A percentile compares a stretch with the other conserved stretches of the same genome.
Conservation (phyloP, 2,888 invertebrate species). For the Automeris io region DNA sequence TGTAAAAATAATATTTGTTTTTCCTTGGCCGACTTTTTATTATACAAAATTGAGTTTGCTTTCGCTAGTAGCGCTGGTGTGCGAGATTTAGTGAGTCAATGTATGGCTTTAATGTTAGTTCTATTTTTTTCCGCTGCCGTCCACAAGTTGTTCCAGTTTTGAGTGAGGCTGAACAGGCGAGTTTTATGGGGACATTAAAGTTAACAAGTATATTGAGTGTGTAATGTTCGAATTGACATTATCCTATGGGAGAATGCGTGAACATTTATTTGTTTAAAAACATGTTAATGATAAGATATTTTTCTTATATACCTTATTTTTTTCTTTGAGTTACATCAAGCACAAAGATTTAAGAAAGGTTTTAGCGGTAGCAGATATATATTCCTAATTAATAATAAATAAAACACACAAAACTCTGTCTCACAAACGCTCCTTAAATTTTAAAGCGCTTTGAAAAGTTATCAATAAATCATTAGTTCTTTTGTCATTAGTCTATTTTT, state of each 20-base stretch:
- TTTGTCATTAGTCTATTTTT: no score
- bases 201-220: background rate
- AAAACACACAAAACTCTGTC: no score
- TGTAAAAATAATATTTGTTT: background rate
- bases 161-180: background rate
- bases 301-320: no score
- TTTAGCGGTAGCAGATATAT: no score
- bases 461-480: no score
- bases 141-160: background rate
- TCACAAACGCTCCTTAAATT: no score
- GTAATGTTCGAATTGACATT: background rate
- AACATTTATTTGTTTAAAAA: background rate
- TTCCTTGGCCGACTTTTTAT: background rate
- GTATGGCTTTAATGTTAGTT: background rate
- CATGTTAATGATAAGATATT: background rate
- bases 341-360: background rate
- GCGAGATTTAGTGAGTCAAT: slow-evolving; percentile 8
- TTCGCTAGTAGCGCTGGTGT: slow-evolving; percentile 1
- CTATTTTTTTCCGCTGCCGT: no score
- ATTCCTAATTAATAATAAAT: no score
- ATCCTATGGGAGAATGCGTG: background rate
- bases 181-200: background rate
- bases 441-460: no score
- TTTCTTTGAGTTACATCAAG: no score
- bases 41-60: slow-evolving; percentile 1